Evolutionary conservation across 1,140 invertebrate species (phyloP).

Genomic region (Episyrphus balteatus): DNA sequence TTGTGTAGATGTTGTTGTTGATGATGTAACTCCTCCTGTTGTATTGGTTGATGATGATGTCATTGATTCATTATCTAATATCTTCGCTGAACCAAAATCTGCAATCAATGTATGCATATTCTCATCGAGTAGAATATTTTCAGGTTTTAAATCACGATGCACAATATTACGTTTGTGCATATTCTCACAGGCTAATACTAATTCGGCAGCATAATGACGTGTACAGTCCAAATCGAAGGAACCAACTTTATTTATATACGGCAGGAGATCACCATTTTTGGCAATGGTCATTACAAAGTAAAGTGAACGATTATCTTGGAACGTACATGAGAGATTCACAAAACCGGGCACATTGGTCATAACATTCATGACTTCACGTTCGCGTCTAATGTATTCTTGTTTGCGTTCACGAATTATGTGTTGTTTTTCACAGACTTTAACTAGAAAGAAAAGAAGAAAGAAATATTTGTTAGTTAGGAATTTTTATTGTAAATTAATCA

Average conservation of each 20-base stretch:
- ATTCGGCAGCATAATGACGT: conserved; percentile 88
- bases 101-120: conserved; percentile 95
- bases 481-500: too few species aligned
- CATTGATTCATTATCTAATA: conserved; percentile 44
- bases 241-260: conserved; percentile 83
- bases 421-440: conserved; percentile 92
- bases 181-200: conserved; percentile 83
- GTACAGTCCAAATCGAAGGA: conserved; percentile 83
- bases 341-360: conserved; percentile 59
- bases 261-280: conserved; percentile 85
- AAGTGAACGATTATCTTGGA: conserved; percentile 85
- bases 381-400: conserved; percentile 77
- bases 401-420: conserved; percentile 90
- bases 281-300: conserved; percentile 97
- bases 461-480: background rate
- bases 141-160: conserved; percentile 85
- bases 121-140: conserved; percentile 82
- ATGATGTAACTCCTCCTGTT: conserved; percentile 1
- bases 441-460: conserved; percentile 45
- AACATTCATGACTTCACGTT: conserved; percentile 36
- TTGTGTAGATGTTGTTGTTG: background rate
- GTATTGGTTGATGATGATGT: conserved; percentile 10
- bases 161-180: conserved; percentile 84
- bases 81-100: conserved; percentile 95
- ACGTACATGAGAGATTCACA: conserved; percentile 89